phyloP scores from a whole-genome alignment of 2,113 vertebrate species.

The Tauraco erythrolophus region DNA sequence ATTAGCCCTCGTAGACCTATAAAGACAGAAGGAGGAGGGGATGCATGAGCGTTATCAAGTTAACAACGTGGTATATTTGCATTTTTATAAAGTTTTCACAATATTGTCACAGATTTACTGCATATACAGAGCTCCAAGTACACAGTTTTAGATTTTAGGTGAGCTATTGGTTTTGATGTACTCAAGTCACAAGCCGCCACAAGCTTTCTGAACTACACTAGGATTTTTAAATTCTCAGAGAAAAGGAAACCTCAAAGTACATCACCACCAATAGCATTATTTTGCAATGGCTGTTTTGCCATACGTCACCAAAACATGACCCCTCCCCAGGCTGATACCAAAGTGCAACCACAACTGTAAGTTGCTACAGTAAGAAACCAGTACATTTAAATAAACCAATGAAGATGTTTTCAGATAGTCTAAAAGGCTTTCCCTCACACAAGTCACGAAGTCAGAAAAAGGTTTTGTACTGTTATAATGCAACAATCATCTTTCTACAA shows the following conservation, averaged over 20 bases:
- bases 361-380: not conserved
- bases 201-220: not conserved
- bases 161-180: not conserved
- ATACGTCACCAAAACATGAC: not conserved
- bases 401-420: not conserved
- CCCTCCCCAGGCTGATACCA: not conserved
- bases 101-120: not conserved
- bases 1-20: constrained; percentile 95
- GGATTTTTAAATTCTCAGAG: not conserved
- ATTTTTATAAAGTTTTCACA: constrained; percentile 19
- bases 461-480: not conserved
- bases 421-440: constrained; percentile 12
- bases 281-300: not conserved
- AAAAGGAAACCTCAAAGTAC: not conserved
- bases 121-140: not conserved
- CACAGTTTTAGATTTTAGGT: not conserved
- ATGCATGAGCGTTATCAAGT: constrained; percentile 19
- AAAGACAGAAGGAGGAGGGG: constrained; percentile 26
- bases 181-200: not conserved
- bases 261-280: not conserved
- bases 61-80: not conserved
- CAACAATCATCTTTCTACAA: not conserved
- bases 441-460: not conserved
- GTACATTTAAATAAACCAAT: not conserved
- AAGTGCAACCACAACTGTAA: not conserved